Evolutionary conservation across 2,113 vertebrate species (phyloP), one percentile per base, ranked within the genome.

Genomic region (Spheniscus mendiculus): DNA sequence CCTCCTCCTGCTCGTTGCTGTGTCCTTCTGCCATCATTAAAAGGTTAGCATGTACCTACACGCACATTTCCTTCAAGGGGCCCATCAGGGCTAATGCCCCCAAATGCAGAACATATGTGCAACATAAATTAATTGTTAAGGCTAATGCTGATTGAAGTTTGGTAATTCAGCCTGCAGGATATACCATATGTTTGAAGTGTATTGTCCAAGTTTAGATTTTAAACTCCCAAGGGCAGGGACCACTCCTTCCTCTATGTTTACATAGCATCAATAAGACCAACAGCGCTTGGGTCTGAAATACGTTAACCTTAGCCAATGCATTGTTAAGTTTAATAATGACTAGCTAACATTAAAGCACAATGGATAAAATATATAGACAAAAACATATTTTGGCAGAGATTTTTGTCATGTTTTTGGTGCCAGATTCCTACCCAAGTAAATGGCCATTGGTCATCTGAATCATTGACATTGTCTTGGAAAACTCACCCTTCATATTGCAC

Each of bases 241-340:
- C 97, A 97, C 96, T 97, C 96, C 97, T 97, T 96, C 61, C n/a
- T 97, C 87, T 96, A 11, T 97, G 91, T 96, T 97, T 97, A 96
- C 87, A 95, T 58, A 95, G 93, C 74, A 91, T 96, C 96, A 95
- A 92, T 96, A 83, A 96, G 93, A 96, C 89, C 93, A 96, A 34
- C 84, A 91, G 93, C 77, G 78, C 74, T 86, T 78, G 67, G 59
- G 88, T 90, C 83, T 97, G 94, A 97, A 93, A 90, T 96, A 76
- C 79, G 38, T 97, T 97, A 97, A 95, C 83, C 82, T 96, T 83
- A 95, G 94, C 96, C 95, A 96, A 76, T 86, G 72, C 85, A 96
- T 97, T 97, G 96, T 97, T 96, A 73, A 73, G 67, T 88, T 94
- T 94, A 94, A 97, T 97, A 97, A 97, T 96, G 84, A 82, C 74